A percentile compares a stretch with the other conserved stretches of the same genome.
phyloP scores from a whole-genome alignment of 2,113 vertebrate genomes.

The Rhineura floridana region DNA sequence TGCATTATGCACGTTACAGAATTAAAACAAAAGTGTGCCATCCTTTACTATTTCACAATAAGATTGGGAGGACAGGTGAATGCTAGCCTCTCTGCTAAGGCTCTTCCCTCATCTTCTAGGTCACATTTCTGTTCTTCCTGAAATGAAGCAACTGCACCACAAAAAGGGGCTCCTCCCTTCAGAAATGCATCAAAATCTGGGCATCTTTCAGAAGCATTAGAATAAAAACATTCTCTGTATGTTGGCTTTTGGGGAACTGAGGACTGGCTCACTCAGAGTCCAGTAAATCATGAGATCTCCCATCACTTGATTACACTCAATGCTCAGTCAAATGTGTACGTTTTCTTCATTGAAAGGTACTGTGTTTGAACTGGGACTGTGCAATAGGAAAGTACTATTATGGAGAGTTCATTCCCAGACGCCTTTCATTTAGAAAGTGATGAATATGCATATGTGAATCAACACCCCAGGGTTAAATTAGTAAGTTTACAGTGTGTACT shows the following conservation, averaged over 20 bases:
- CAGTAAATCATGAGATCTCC: background rate
- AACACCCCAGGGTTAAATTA: background rate
- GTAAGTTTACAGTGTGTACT: background rate
- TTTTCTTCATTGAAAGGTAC: background rate
- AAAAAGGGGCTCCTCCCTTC: too few species aligned
- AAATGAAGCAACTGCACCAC: too few species aligned
- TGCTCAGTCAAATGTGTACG: background rate
- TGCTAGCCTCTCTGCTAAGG: too few species aligned
- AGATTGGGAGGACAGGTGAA: too few species aligned
- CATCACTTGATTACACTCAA: background rate
- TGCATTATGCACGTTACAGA: too few species aligned
- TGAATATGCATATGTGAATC: background rate
- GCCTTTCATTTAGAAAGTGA: background rate
- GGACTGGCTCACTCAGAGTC: background rate
- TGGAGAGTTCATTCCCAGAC: background rate
- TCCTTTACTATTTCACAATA: too few species aligned
- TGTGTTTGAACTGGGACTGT: background rate
- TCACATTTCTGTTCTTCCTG: too few species aligned
- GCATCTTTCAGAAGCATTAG: background rate
- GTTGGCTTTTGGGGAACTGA: background rate
- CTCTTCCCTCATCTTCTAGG: too few species aligned
- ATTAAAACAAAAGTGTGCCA: too few species aligned
- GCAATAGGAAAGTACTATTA: background rate
- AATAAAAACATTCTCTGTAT: background rate
- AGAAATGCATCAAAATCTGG: too few species aligned